Percentiles rank a stretch among this genome's conserved stretches.
phyloP scores from a whole-genome alignment of 2,888 invertebrate genomes.

The Lagria hirta region DNA sequence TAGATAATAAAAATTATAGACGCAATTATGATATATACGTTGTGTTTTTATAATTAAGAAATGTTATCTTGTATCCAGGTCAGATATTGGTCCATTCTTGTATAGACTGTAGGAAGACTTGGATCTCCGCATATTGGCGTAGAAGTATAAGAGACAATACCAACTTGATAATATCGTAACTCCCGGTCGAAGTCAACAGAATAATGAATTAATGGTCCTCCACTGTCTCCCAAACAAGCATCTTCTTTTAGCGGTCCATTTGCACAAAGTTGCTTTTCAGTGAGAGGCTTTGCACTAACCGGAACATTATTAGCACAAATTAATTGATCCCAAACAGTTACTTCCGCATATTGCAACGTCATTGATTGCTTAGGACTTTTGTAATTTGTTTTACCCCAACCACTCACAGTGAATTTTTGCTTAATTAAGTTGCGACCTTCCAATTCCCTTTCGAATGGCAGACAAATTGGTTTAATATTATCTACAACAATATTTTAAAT shows the following conservation, averaged over 20 bases:
- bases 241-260: constrained; percentile 62
- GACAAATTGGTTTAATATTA: constrained; percentile 54
- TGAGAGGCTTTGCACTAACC: constrained; percentile 32
- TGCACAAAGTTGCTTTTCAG: constrained; percentile 62
- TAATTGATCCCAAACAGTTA: constrained; percentile 39
- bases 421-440: constrained; percentile 26
- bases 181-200: constrained; percentile 48
- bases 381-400: constrained; percentile 61
- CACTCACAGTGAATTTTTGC: constrained; percentile 63
- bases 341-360: constrained; percentile 39
- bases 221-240: constrained; percentile 69
- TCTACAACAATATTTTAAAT: constrained; percentile 38
- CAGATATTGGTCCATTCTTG: constrained; percentile 62
- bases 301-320: constrained; percentile 41
- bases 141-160: constrained; percentile 58
- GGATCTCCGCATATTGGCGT: constrained; percentile 54
- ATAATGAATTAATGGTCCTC: constrained; percentile 64
- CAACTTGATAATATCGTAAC: constrained; percentile 60
- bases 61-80: constrained; percentile 65
- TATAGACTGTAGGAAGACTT: constrained; percentile 71
- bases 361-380: constrained; percentile 39
- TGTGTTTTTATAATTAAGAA: no score
- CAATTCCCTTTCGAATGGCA: constrained; percentile 48
- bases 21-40: no score
- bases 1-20: no score